Base-by-base conservation (phyloP, 2,113 vertebrate genomes). In the Toxotes chatareus region DNA sequence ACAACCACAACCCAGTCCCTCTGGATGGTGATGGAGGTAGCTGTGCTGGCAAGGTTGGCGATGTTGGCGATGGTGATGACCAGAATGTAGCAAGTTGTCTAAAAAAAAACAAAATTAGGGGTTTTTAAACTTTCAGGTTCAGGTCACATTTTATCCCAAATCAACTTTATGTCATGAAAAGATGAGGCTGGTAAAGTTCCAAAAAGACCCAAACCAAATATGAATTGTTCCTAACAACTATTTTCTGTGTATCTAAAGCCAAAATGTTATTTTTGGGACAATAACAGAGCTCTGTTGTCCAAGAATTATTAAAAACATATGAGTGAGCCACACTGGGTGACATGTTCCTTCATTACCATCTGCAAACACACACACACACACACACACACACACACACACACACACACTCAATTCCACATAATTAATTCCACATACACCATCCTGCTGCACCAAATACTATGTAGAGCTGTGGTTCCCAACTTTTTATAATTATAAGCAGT, bases 1-100 rank as follows among this genome's bases (percentile, higher is more conserved):
- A 99, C 97, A 14, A 99, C 98, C 72, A 99, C 97, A 81, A 99
- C 97, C 98, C 98, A 99, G 82, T 99, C 98, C 89, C 98, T 96
- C 92, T 99, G 98, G 93, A 99, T 99, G 73, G 97, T 97, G 91
- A 99, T 99, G 34, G 95, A 93, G 31, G 95, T 99, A 4, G 98
- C 98, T 1, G 98, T 99, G 91, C 98, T 99, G 90, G 98, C 98
- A 82, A 99, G 90, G 94, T 99, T 99, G 19, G 98, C 98, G 73
- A 98, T 96, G 87, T 99, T 99, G 85, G 97, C 98, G 80, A 99
- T 96, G 83, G 95, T 96, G 94, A 99, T 99, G 87, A 99, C 97
- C 92, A 99, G 79, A 38, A 99, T 96, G 90, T 99, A 99, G 94
- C 98, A 99, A 74, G 86, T 44, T 0, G 98, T 99, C 98, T 99